Conservation (phyloP, 2,888 invertebrate genomes). For the Salticus scenicus region DNA sequence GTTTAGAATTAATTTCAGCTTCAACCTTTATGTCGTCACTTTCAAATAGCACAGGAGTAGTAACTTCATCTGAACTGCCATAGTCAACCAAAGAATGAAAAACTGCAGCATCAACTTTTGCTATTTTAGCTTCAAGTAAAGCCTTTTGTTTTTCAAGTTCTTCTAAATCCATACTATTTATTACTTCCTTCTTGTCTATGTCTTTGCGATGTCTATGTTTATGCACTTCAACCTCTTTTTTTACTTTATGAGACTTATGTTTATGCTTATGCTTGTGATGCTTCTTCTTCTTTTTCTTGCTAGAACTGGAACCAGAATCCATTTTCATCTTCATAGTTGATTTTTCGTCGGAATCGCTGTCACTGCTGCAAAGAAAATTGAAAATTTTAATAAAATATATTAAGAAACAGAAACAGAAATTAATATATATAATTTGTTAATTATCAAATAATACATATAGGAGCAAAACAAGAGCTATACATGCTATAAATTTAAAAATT, state of each 20-base stretch:
- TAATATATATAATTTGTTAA: not conserved
- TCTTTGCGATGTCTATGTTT: constrained; percentile 53
- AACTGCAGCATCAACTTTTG: constrained; percentile 53
- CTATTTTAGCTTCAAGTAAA: constrained; percentile 75
- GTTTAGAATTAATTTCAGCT: constrained; percentile 6
- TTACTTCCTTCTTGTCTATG: constrained; percentile 55
- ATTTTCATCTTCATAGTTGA: constrained; percentile 16
- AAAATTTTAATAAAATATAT: not conserved
- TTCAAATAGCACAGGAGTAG: constrained; percentile 37
- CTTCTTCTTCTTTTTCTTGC: constrained; percentile 67
- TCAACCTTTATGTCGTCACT: constrained; percentile 24
- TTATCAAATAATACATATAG: too few species aligned
- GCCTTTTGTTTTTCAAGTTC: constrained; percentile 76
- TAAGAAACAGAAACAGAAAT: not conserved
- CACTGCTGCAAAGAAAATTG: constrained; percentile 29
- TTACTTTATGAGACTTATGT: constrained; percentile 56
- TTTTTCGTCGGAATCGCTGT: constrained; percentile 46
- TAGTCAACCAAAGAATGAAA: constrained; percentile 52
- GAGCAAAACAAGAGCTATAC: too few species aligned
- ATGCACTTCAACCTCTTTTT: constrained; percentile 30
- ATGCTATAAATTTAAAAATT: too few species aligned
- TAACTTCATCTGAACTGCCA: constrained; percentile 66
- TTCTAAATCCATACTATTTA: constrained; percentile 73
- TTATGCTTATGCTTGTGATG: constrained; percentile 68
- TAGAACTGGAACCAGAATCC: not conserved